A percentile compares a stretch with the other conserved stretches of the same genome.
Evolutionary conservation across 2,888 invertebrate genomes (phyloP).

Genomic region (Cryptops parisi): DNA sequence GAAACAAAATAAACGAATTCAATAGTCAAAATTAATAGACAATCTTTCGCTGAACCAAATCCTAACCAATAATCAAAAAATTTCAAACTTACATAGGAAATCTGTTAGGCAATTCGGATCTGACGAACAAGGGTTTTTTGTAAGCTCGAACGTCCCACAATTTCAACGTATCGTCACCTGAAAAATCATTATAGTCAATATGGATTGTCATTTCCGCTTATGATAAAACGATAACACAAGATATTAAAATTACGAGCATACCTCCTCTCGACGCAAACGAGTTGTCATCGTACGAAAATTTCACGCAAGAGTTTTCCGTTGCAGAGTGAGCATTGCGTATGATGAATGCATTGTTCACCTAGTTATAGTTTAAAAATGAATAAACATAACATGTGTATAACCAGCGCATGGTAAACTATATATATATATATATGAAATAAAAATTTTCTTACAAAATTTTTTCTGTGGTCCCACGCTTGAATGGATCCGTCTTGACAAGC

Average conservation of each 20-base stretch:
- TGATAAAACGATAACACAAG: too few species aligned
- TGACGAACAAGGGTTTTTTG: constrained; percentile 57
- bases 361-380: constrained; percentile 10
- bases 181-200: too few species aligned
- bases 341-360: constrained; percentile 62
- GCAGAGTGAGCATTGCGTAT: constrained; percentile 66
- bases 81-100: constrained; percentile 41
- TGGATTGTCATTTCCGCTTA: too few species aligned
- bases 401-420: not conserved
- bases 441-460: constrained; percentile 49
- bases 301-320: constrained; percentile 64
- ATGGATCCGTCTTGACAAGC: constrained; percentile 90
- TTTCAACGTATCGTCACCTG: constrained; percentile 80
- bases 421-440: not conserved
- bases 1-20: constrained; percentile 1
- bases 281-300: constrained; percentile 74
- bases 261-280: constrained; percentile 62
- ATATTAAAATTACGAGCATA: too few species aligned
- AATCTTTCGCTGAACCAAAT: too few species aligned
- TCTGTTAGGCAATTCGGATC: constrained; percentile 56
- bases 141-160: constrained; percentile 83
- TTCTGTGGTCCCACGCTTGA: constrained; percentile 94
- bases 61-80: not conserved
- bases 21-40: not conserved
- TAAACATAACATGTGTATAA: not conserved